These are phyloP conservation scores for Zosterops pallidus DNA, from an alignment of 2,113 vertebrate species.

Conservation along the genomic window DNA sequence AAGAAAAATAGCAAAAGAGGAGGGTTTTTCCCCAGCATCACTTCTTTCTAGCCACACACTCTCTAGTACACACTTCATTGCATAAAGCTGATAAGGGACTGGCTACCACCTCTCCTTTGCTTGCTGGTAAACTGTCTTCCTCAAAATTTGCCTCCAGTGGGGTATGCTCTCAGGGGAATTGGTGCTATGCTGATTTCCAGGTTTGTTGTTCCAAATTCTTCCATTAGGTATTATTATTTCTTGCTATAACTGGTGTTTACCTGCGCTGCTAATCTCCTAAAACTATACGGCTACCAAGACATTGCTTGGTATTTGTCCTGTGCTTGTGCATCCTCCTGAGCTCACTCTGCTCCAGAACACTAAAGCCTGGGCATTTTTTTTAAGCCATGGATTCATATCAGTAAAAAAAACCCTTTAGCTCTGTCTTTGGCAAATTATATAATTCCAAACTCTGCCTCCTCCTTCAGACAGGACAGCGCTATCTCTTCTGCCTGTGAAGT, in stretches of 20 bases:
- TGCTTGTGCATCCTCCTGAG: background rate
- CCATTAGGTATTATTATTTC: background rate
- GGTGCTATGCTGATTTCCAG: background rate
- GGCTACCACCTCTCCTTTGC: background rate
- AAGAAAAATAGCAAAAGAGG: background rate
- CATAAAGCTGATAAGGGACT: background rate
- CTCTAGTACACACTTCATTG: background rate
- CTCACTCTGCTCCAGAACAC: background rate
- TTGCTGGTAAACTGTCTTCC: background rate
- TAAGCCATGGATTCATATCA: background rate
- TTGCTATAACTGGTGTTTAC: background rate
- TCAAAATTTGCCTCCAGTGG: background rate
- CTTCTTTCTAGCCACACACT: background rate
- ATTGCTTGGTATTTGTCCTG: background rate
- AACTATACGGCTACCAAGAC: background rate
- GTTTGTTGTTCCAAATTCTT: background rate
- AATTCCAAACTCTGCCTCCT: background rate
- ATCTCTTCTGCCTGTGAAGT: background rate
- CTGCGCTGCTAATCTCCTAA: background rate
- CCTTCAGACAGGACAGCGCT: background rate
- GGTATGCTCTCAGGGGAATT: background rate
- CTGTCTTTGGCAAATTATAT: background rate
- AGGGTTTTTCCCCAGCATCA: fast-evolving
- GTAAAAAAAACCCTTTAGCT: background rate
- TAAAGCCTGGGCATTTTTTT: fast-evolving